Evolutionary conservation across 2,888 invertebrate genomes (phyloP), one percentile per base, ranked within the genome.

Genomic region (Gymnoscelis rufifasciata): DNA sequence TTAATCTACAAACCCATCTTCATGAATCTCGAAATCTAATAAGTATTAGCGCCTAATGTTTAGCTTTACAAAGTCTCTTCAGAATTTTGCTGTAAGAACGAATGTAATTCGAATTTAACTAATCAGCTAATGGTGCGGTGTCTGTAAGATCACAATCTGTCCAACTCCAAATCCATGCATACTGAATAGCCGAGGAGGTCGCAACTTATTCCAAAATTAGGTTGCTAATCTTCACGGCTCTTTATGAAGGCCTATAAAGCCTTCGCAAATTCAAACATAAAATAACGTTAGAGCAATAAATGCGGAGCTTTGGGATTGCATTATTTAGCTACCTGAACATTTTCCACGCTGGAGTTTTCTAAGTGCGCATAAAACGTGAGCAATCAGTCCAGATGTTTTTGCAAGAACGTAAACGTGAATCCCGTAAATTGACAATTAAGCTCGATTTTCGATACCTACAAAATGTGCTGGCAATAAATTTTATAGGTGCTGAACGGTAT

Each of bases 321-420:
- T 78, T 74, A 74, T 75, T 74, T 70, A 71, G 66, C 59, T 69
- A 68, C 68, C 70, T 74, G 71, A 68, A 71, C 64, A 64, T 66
- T 72, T 58, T 38, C 49, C 35, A 33, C 57, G 59, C 59, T 57
- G 57, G 66, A 74, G 78, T 76, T 77, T 43, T 71, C 74, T 74
- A 78, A 82, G 80, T 79, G 78, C 78, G 71, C 79, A 80, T 84
- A 83, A 83, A 83, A 81, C 76, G 78, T 74, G 72, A 78, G 77
- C 81, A 83, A 84, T 82, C 83, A 83, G 62, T 75, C 81, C 82
- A 82, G 82, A 77, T 84, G 83, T 79, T 83, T 78, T 82, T 74
- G 71, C 78, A 66, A 71, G 70, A 73, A 71, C 78, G 79, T 83
- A 83, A 83, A 83, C 74, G 68, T 45, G 69, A 76, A 73, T 71